Percentiles rank a stretch among this genome's conserved stretches.
phyloP scores from a whole-genome alignment of 35 echinoderm and acorn worm species.

The Heliocidaris erythrogramma region DNA sequence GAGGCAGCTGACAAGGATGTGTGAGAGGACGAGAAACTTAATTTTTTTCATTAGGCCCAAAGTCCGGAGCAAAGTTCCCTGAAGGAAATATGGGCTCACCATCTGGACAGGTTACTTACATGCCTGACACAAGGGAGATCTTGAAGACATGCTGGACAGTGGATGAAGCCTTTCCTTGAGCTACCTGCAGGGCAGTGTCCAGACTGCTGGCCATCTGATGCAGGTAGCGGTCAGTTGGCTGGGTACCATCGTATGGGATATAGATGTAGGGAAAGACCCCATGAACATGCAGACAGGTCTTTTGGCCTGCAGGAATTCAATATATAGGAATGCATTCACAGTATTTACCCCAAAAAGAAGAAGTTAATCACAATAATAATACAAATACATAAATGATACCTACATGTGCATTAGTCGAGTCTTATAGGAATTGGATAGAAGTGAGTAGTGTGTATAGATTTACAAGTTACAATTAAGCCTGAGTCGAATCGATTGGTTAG shows the following conservation, averaged over 20 bases:
- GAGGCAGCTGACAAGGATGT: no score
- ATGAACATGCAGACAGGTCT: slow-evolving; percentile 93
- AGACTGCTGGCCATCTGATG: slow-evolving; percentile 84
- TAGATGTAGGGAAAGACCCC: slow-evolving; percentile 97
- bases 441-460: no score
- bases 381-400: neutral
- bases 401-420: neutral
- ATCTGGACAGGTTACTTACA: slow-evolving; percentile 59
- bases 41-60: no score
- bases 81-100: neutral
- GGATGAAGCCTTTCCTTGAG: slow-evolving; percentile 61
- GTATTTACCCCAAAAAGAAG: neutral
- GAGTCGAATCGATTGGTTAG: no score
- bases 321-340: neutral
- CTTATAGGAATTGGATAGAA: no score
- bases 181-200: slow-evolving; percentile 85
- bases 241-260: slow-evolving; percentile 65
- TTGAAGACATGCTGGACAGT: slow-evolving; percentile 89
- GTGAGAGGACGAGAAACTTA: no score
- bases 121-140: slow-evolving; percentile 72
- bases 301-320: slow-evolving; percentile 71
- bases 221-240: slow-evolving; percentile 61
- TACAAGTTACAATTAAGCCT: no score
- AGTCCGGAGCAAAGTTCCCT: neutral
- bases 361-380: neutral